Evolutionary conservation across 2,113 vertebrate genomes (phyloP).

Genomic region (Andinoacara biseriatus): DNA sequence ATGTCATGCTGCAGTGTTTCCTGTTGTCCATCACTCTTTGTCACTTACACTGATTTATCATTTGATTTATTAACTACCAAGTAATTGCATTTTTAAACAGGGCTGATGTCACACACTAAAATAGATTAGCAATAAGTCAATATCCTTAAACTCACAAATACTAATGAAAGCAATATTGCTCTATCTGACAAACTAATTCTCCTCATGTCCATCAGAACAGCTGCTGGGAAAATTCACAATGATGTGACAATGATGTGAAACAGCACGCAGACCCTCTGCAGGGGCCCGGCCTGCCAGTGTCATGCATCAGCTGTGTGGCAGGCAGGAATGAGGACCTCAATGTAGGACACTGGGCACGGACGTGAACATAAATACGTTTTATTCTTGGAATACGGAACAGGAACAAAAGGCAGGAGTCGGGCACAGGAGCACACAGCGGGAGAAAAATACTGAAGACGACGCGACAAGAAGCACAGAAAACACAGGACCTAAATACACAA

Average conservation of each 20-base stretch:
- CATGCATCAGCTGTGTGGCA: no score
- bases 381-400: no score
- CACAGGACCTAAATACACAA: no score
- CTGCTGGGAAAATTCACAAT: no score
- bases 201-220: neutral
- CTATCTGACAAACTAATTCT: neutral
- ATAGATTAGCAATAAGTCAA: neutral
- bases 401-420: no score
- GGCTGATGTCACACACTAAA: neutral
- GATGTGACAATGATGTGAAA: neutral
- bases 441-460: no score
- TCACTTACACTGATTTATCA: conserved; percentile 10
- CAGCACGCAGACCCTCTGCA: neutral
- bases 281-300: no score
- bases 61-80: conserved; percentile 13
- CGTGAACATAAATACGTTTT: no score
- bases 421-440: no score
- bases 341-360: no score
- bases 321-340: no score
- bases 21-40: neutral
- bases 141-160: neutral
- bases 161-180: neutral
- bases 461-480: no score
- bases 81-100: neutral
- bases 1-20: neutral